Evolutionary conservation across 2,888 invertebrate genomes (phyloP), one percentile per base, ranked within the genome.

Genomic region (Labia minor): DNA sequence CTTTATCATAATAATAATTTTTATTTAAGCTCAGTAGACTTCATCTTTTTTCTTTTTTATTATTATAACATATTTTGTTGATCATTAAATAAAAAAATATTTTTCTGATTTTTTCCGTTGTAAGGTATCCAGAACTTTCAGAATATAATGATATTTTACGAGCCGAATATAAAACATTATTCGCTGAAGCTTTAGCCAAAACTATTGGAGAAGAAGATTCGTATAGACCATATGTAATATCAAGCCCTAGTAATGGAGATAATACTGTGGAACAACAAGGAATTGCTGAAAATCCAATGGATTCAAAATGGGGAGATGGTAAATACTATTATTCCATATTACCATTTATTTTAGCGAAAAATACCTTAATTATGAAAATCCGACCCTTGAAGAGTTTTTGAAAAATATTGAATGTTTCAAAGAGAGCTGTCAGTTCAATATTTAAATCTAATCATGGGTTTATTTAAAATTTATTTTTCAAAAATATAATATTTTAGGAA

Each of bases 171-270:
- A 78, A 90, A 0, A 85, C 85, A 73, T 81, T 99, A 0, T 98
- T 97, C 74, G 86, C 90, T 0, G 81, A 87, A 61, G 87, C 88
- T 0, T 85, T 96, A 1, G 83, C 83, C 73, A 82, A 82, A 1
- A 83, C 87, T 37, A 84, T 90, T 0, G 76, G 82, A 21, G 76
- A 78, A 11, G 75, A 86, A 37, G 90, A 91, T 73, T 78, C 81
- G 0, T 81, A 81, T 0, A 79, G 90, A 69, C 81, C 85, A 0
- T 95, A 86, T 75, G 75, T 96, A 3, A 83, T 88, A 0, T 97
- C 97, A 0, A 96, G 96, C 75, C 99, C 99, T 0, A 89, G 91
- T 0, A 95, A 96, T 77, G 96, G 95, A 1, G 74, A 82, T 0
- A 79, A 86, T 18, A 86, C 88, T 0, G 86, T 86, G 71, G 75